Conservation (phyloP, 2,888 invertebrate species). For the Pachydiplax longipennis region DNA sequence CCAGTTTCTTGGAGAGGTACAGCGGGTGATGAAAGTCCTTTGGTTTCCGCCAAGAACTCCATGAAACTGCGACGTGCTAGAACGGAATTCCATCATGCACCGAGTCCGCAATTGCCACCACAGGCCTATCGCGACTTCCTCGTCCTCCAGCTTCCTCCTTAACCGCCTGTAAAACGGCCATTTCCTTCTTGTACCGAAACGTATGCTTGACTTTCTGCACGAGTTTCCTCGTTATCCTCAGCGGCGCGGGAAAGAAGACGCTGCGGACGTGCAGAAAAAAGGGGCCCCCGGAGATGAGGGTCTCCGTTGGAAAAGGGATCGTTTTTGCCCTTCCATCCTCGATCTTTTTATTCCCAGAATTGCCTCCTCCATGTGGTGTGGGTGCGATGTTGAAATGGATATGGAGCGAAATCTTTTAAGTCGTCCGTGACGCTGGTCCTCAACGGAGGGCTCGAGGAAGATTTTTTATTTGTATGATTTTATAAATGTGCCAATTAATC, state of each 20-base stretch:
- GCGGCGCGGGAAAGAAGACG: neutral
- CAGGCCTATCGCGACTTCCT: neutral
- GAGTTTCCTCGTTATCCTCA: neutral
- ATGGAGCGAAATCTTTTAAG: too few species aligned
- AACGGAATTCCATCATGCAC: neutral
- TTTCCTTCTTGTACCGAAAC: neutral
- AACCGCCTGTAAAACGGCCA: neutral
- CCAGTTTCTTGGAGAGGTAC: neutral
- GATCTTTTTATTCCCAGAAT: neutral
- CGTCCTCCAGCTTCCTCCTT: neutral
- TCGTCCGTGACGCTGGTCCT: too few species aligned
- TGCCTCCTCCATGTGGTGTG: too few species aligned
- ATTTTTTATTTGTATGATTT: too few species aligned
- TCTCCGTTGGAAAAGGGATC: neutral
- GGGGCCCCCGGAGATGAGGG: neutral
- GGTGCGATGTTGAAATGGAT: too few species aligned
- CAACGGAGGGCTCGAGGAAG: too few species aligned
- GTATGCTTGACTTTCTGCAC: neutral
- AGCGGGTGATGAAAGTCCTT: neutral
- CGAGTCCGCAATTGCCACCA: neutral
- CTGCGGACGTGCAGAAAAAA: neutral
- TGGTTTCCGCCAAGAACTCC: neutral
- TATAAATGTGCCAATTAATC: too few species aligned
- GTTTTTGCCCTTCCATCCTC: neutral
- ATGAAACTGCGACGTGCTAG: neutral